Evolutionary conservation across 2,888 invertebrate species (phyloP), one percentile per base, ranked within the genome.

Genomic region (Anorthoa munda): DNA sequence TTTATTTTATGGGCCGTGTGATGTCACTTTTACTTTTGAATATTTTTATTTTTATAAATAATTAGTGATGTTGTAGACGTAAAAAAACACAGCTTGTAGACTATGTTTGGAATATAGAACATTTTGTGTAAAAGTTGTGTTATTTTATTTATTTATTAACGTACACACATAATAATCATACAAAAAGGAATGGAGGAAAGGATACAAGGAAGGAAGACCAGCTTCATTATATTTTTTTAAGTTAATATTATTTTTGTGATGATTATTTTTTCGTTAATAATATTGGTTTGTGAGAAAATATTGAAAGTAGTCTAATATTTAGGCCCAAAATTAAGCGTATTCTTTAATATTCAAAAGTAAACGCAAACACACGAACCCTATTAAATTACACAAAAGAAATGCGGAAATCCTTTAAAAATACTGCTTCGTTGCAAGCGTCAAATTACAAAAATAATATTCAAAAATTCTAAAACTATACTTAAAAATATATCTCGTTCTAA

Each of bases 381-480:
- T 61, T 64, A 68, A 79, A 66, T 56, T 67, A 73, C 72, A 81
- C 65, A 72, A 77, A 83, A 84, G 66, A 80, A 83, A 81, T 81
- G 78, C 80, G 76, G 83, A 83, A 71, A 83, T 85, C 77, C 74
- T 79, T 89, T 88, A 89, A 89, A 91, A 94, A 95, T 94, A 95
- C 94, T 94, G 94, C 85, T 95, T 95, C 96, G 95, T 94, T 95
- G 95, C 95, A 93, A 93, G 88, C 90, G 93, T 94, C 94, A 95
- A 73, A 93, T 90, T 91, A 92, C 88, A 93, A 94, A 93, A 94
- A 94, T 92, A 93, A 93, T 90, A 92, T 93, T 93, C 91, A 93
- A 92, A 91, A 90, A 51, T 64, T 81, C 84, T 88, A 87, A 87
- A 78, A 83, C 92, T 95, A 94, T 90, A 82, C 93, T 94, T 95